Evolutionary conservation across 2,797 vertebrate genomes (phyloP), one percentile per base, ranked within the genome.

Genomic region (Epinephelus malabaricus): DNA sequence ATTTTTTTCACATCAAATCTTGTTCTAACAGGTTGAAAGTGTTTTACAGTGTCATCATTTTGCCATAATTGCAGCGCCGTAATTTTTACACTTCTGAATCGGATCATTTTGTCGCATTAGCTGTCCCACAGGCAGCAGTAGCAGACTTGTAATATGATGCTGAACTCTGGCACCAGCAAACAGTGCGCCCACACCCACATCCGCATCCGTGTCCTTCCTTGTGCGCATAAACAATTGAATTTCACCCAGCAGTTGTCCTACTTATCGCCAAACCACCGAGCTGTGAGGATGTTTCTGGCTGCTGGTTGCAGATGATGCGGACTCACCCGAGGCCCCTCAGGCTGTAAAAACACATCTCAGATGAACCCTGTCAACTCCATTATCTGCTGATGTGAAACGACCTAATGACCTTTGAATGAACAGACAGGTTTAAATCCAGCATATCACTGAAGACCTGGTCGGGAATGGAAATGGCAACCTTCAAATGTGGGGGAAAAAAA

Each of bases 291-390:
- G 81, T 84, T 88, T 90, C 76, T 83, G 68, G 84, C 78, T 86
- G 78, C 77, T 84, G 76, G 83, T 89, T 85, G 82, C 67, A 82
- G 87, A 88, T 56, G 63, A 82, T 53, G 78, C 38, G 14, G 68
- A 77, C 62, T 87, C 82, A 73, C 83, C 86, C 58, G 4, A 75
- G 70, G 71, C 56, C 87, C 90, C 86, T 84, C 65, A 43, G 91
- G 92, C 89, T 89, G 81, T 74, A 83, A 83, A 89, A 91, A 90
- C 83, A 87, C 62, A 69, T 71, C 86, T 92, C 86, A 88, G 89
- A 91, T 88, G 88, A 93, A 84, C 82, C 88, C 91, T 93, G 93
- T 96, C 94, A 95, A 87, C 90, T 92, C 88, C 88, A 94, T 95
- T 94, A 95, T 92, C 91, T 89, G 88, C 87, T 86, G 82, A 93